Conservation (phyloP, 1,140 invertebrate genomes). For the Grapholita molesta region DNA sequence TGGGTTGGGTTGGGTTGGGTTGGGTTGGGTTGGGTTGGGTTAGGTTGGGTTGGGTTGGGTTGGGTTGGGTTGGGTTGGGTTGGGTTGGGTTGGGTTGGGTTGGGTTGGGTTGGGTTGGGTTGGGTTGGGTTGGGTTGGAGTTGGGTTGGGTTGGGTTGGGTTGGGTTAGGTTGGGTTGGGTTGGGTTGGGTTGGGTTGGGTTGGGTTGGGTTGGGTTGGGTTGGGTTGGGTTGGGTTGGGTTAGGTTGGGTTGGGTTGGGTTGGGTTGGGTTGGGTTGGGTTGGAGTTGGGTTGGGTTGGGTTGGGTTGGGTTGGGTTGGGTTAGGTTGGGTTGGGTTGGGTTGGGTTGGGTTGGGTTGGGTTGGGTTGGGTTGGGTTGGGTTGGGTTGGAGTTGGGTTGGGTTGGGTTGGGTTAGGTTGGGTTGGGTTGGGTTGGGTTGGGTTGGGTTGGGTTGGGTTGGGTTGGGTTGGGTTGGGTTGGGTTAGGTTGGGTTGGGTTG, state of each 20-base stretch:
- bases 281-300: too few species aligned
- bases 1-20: slow-evolving; percentile 2
- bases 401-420: slow-evolving; percentile 31
- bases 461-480: slow-evolving; percentile 27
- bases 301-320: slow-evolving; percentile 29
- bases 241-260: background rate
- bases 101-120: too few species aligned
- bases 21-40: slow-evolving; percentile 3
- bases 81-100: background rate
- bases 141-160: too few species aligned
- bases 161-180: slow-evolving; percentile 19
- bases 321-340: slow-evolving; percentile 26
- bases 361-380: slow-evolving; percentile 49
- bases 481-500: slow-evolving; percentile 32
- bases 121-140: too few species aligned
- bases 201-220: slow-evolving; percentile 17
- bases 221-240: slow-evolving; percentile 23
- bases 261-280: slow-evolving; percentile 14
- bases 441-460: slow-evolving; percentile 27
- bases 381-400: slow-evolving; percentile 35
- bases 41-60: slow-evolving; percentile 7
- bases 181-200: slow-evolving; percentile 22
- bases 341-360: slow-evolving; percentile 28
- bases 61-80: background rate
- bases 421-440: slow-evolving; percentile 30